Conservation (phyloP, 64 coral and sea anemone genomes). For the Montipora efflorescens region DNA sequence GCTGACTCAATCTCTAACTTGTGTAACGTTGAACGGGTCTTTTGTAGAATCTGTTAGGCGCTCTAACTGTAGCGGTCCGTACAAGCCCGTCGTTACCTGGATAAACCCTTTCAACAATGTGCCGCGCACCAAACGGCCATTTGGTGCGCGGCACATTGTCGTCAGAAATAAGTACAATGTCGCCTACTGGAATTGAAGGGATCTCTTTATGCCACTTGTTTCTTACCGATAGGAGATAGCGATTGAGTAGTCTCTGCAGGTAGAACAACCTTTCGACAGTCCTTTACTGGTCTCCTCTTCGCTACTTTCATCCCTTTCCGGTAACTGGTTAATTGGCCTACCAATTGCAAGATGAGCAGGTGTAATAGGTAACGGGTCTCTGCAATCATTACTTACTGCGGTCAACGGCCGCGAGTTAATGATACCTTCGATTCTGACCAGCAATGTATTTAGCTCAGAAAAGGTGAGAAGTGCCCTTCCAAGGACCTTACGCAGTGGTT, state of each 20-base stretch:
- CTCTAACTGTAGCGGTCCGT: no score
- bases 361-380: no score
- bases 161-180: no score
- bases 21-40: no score
- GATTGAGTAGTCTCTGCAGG: conserved; percentile 28
- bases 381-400: conserved; percentile 1
- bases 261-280: conserved; percentile 35
- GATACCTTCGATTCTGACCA: conserved; percentile 12
- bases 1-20: no score
- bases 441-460: conserved; percentile 4
- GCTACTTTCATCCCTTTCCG: neutral
- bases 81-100: no score
- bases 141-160: no score
- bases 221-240: neutral
- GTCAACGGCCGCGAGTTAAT: neutral
- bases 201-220: neutral
- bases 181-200: no score
- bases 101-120: no score
- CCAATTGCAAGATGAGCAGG: neutral
- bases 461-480: conserved; percentile 31
- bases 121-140: no score
- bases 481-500: conserved; percentile 46
- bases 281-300: neutral
- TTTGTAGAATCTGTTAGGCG: no score
- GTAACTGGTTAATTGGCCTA: neutral